phyloP scores from a whole-genome alignment of 2,797 vertebrate species.

The Ispidina picta region DNA sequence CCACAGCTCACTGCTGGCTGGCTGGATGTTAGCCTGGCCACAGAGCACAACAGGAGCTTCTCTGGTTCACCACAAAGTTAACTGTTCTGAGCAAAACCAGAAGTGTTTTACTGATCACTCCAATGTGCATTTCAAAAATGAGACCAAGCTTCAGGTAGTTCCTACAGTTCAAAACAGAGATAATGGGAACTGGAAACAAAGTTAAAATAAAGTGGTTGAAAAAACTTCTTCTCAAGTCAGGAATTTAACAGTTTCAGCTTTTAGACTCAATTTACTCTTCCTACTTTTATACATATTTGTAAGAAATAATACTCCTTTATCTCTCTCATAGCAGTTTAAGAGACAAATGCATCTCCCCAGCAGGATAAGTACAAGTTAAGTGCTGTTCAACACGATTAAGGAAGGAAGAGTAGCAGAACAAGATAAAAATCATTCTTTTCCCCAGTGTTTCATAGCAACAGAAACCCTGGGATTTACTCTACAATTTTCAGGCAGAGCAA shows the following conservation, averaged over 20 bases:
- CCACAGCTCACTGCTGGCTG: neutral
- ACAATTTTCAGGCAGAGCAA: neutral
- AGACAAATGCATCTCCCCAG: neutral
- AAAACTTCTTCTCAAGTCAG: neutral
- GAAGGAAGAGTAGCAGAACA: slow-evolving; percentile 4
- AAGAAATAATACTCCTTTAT: neutral
- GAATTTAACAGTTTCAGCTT: neutral
- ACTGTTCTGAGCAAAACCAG: neutral
- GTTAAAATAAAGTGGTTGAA: neutral
- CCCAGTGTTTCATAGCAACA: slow-evolving; percentile 36
- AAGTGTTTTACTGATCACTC: neutral
- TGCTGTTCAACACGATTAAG: neutral
- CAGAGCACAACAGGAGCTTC: neutral
- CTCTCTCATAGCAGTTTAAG: neutral
- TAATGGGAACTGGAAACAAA: neutral
- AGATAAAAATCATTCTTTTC: neutral
- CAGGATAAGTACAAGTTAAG: neutral
- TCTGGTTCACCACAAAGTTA: neutral
- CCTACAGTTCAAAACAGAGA: neutral
- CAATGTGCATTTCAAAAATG: neutral
- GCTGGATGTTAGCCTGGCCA: neutral
- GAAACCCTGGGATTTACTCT: neutral
- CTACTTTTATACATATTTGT: neutral
- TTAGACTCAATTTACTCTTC: neutral
- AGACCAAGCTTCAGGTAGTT: neutral